phyloP scores from a whole-genome alignment of 2,113 vertebrate genomes.

The Gopherus evgoodei region DNA sequence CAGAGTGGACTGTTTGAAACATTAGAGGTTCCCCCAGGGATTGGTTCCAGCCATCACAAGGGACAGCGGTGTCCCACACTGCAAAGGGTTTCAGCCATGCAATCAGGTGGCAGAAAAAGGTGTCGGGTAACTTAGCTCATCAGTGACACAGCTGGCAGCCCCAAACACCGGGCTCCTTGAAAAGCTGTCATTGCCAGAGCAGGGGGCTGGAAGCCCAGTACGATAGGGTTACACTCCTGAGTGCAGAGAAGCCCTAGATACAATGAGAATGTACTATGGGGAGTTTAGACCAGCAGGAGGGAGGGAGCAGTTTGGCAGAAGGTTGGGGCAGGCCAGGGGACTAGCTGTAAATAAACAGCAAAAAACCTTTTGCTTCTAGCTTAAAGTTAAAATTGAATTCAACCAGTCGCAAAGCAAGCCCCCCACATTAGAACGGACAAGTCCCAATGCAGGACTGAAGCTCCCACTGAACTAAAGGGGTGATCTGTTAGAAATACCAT shows the following conservation, averaged over 20 bases:
- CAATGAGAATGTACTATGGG: too few relatives aligned
- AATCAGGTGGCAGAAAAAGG: not conserved
- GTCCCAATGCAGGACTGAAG: too few relatives aligned
- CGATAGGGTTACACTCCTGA: not conserved
- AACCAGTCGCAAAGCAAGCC: too few relatives aligned
- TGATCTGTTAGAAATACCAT: too few relatives aligned
- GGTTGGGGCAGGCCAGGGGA: not conserved
- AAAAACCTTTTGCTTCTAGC: too few relatives aligned
- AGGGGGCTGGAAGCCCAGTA: too few relatives aligned
- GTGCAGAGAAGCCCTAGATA: not conserved
- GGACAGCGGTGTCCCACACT: not conserved
- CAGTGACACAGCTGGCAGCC: not conserved
- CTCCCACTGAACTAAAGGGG: too few relatives aligned
- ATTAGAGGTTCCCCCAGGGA: not conserved
- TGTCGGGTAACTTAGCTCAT: too few relatives aligned
- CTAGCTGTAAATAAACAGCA: not conserved
- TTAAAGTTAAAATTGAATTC: too few relatives aligned
- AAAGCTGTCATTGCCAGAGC: not conserved
- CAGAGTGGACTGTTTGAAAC: not conserved
- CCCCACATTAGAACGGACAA: too few relatives aligned
- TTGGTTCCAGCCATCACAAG: not conserved
- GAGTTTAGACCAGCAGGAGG: too few relatives aligned
- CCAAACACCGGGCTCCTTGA: not conserved
- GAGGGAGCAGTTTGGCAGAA: not conserved
- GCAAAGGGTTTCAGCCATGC: not conserved